These are phyloP conservation scores for Prochilodus magdalenae DNA, from an alignment of 2,113 vertebrate genomes.

Conservation along the genomic window DNA sequence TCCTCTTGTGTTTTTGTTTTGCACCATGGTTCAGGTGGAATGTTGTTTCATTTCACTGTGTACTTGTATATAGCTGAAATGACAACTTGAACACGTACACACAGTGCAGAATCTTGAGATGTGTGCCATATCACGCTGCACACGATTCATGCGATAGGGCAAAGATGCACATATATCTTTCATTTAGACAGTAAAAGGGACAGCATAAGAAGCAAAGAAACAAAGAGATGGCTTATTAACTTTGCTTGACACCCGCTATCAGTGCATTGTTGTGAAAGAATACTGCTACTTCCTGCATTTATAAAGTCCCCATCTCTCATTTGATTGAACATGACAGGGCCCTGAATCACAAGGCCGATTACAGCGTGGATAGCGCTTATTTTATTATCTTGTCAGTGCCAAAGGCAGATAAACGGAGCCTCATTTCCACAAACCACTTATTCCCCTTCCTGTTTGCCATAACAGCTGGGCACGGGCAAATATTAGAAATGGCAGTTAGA, in stretches of 20 bases:
- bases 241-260: constrained; percentile 43
- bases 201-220: constrained; percentile 22
- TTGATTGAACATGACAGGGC: constrained; percentile 68
- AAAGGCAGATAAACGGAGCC: constrained; percentile 69
- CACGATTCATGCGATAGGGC: background rate
- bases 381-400: constrained; percentile 73
- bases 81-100: too few relatives aligned
- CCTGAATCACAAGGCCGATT: constrained; percentile 66
- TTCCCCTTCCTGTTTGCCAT: constrained; percentile 55
- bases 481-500: constrained; percentile 50
- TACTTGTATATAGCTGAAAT: too few relatives aligned
- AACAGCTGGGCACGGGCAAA: constrained; percentile 49
- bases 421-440: constrained; percentile 65
- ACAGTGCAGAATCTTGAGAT: background rate
- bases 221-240: constrained; percentile 40
- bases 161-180: constrained; percentile 8
- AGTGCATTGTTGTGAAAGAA: constrained; percentile 54
- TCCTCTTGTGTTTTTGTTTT: too few relatives aligned
- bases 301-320: constrained; percentile 42
- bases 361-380: constrained; percentile 64
- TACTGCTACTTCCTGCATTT: constrained; percentile 53
- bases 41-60: too few relatives aligned
- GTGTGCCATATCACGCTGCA: background rate
- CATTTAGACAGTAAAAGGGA: constrained; percentile 21
- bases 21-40: too few relatives aligned